Base-by-base conservation (phyloP, 53 echinoderm and acorn worm genomes). In the Holothuria leucospilota region DNA sequence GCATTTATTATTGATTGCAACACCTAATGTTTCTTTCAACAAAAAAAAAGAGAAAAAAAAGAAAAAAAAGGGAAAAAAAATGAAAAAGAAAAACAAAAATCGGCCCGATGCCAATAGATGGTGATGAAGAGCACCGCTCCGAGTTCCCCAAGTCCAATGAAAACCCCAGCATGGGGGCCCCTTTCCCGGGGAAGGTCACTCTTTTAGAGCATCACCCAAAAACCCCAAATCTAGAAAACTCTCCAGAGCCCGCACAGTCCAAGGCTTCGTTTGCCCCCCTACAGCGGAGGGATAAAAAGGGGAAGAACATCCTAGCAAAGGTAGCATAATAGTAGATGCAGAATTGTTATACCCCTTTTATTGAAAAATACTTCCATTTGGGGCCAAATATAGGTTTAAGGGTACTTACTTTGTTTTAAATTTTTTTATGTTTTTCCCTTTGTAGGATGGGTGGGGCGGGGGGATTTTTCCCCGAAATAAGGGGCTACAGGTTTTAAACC, bases 21-120 rank as follows among this genome's bases (percentile, higher is more conserved):
- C 3, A 63, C 21, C 65, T 75, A 51, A 68, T 11, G 27, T 80
- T 69, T 59, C 25, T 59, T 58, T 79, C 12, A 21, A 53, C 86
- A 88, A 86, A 89, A 59, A 87, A 84, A 90, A 79, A 82, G 64
- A 96, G n/a, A n/a, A n/a, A n/a, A n/a, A 93, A 86, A 96, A 96
- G 85, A 96, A 96, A 86, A 97, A 94, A 85, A 97, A 97, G 80
- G 95, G 93, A 65, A 93, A 95, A 72, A 97, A 95, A 69, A 53
- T 91, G 23, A 93, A 91, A 68, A 97, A 95, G 84, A 97, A 91
- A 63, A 97, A 95, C 89, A 97, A 97, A n/a, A 77, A 75, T 89
- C 12, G 93, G 91, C 5, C 97, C 93, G 1, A 62, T 90, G 85
- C 90, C 94, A 20, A 40, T 88, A 23, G 97, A 97, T 10, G 93